Evolutionary conservation across 2,113 vertebrate species (phyloP), one percentile per base, ranked within the genome.

Genomic region (Balaenoptera acutorostrata): DNA sequence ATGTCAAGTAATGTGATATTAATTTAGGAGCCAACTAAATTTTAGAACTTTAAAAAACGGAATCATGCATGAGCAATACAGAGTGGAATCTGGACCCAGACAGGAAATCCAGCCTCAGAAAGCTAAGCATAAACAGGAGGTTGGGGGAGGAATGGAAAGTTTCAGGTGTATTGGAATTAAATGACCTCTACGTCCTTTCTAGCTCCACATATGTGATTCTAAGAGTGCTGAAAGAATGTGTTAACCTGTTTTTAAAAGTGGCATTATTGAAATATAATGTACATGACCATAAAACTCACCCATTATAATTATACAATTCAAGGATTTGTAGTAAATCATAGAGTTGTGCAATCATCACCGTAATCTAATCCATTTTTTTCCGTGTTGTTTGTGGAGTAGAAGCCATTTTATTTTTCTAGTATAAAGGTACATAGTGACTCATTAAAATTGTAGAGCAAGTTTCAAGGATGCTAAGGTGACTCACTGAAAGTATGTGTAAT

Each of bases 371-470:
- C 21, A 61, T 41, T 72, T 91, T 90, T 92, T 93, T 20, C 36
- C 52, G 29, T 74, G 12, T 83, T 72, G 27, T 49, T 91, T 93
- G 20, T 75, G 25, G 20, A 55, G 25, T 93, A 82, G 74, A 91
- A 91, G 78, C 15, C 2, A 66, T 75, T 82, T 97, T 93, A 88
- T 88, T 83, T 95, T 96, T 86, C 59, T 71, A 89, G 83, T 52
- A n/a, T 57, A 97, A 96, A 95, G 31, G 20, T 74, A 59, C 13
- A 23, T 36, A 55, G 25, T 39, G 64, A 88, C 20, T 84, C 68
- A 85, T 68, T 87, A 74, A 63, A 90, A 95, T 52, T 8, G 5
- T n/a, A 57, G 6, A 88, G 78, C 27, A 89, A 75, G n/a, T 90
- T 83, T 91, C 49, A 95, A 82, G 68, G 68, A 89, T 69, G 46